Base-by-base conservation (phyloP, 2,113 vertebrate genomes). In the Tyto alba region DNA sequence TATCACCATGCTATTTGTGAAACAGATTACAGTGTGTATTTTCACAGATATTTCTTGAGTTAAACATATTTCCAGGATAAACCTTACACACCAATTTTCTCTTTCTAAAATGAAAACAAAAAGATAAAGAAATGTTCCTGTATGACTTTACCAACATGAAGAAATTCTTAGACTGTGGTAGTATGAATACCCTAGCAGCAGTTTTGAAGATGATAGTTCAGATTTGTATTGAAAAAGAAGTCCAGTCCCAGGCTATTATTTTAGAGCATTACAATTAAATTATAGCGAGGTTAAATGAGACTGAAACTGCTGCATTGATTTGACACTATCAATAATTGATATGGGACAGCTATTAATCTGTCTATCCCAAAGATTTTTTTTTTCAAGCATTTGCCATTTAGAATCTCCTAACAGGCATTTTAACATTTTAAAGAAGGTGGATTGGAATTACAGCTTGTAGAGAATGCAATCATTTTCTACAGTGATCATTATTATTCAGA, bases 261-360 rank as follows among this genome's bases (percentile, higher is more conserved):
- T 36, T 45, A 30, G 30, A 72, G 36, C 62, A 60, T 26, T 60
- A 52, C 23, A 88, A 59, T 77, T 77, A 93, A 90, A 56, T 71
- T 85, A 67, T 1, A 71, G 18, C 29, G 59, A 93, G 12, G 59
- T 47, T 90, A 95, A 93, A 88, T 67, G 66, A 91, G 77, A 91
- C 52, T 40, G 48, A 79, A 94, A 93, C 16, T 17, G 48, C 63
- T 57, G 66, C 71, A 81, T 11, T 80, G 67, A 95, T 92, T 77
- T 88, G 68, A 71, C 75, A 63, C 17, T 40, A 92, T 84, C 72
- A 94, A 77, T 93, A 96, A 94, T 25, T 93, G 47, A 91, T 88
- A 67, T 22, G 82, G 45, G 75, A 88, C n/a, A 71, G 30, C 26
- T 40, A 63, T 59, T 60, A 67, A 90, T 68, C 30, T 48, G 72